A percentile compares a stretch with the other conserved stretches of the same genome.
Conservation (phyloP, 2,797 vertebrate species). For the Trichosurus vulpecula region DNA sequence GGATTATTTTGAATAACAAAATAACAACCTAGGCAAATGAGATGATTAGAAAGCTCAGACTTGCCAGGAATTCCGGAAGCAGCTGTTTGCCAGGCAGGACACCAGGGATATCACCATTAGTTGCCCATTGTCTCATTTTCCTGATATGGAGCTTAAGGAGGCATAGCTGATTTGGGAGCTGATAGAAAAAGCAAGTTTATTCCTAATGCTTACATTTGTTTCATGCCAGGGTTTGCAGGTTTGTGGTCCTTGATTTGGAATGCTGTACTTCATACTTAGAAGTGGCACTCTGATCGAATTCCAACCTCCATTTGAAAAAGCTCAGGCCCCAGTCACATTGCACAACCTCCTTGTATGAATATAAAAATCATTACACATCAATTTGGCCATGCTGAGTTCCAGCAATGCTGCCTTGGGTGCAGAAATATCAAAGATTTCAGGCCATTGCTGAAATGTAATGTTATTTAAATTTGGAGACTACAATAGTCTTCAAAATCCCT, state of each 20-base stretch:
- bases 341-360: slow-evolving; percentile 52
- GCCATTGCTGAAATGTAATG: slow-evolving; percentile 31
- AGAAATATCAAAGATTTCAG: slow-evolving; percentile 63
- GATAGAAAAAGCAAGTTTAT: background rate
- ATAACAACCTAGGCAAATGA: slow-evolving; percentile 56
- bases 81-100: slow-evolving; percentile 24
- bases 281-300: slow-evolving; percentile 53
- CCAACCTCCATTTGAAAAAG: slow-evolving; percentile 20
- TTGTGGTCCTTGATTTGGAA: slow-evolving; percentile 34
- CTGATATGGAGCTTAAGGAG: slow-evolving; percentile 29
- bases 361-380: slow-evolving; percentile 58
- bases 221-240: background rate
- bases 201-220: slow-evolving; percentile 49
- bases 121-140: background rate
- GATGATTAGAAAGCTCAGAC: slow-evolving; percentile 13
- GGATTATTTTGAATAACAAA: slow-evolving; percentile 69
- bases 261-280: slow-evolving; percentile 40
- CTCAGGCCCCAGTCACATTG: slow-evolving; percentile 5
- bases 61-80: slow-evolving; percentile 53
- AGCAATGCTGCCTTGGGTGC: slow-evolving; percentile 53
- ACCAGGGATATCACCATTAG: background rate
- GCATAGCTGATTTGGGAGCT: slow-evolving; percentile 9
- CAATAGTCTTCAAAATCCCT: slow-evolving; percentile 51
- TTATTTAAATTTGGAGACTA: slow-evolving; percentile 70
- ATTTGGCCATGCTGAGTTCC: slow-evolving; percentile 20